Base-by-base conservation (phyloP, 2,797 vertebrate species). In the Otolemur crassicaudatus region DNA sequence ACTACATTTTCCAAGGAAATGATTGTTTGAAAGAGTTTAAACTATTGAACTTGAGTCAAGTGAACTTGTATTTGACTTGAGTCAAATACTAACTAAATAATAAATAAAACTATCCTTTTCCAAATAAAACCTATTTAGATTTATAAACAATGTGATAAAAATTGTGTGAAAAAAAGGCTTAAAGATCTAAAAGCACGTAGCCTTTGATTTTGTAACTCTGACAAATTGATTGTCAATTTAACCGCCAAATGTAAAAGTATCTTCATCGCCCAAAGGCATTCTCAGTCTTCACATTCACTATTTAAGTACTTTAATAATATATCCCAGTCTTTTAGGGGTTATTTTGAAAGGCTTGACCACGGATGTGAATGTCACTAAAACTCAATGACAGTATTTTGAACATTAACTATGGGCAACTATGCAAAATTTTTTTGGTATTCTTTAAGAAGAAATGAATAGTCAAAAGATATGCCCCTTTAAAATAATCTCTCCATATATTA, bases 21-120 rank as follows among this genome's bases (percentile, higher is more conserved):
- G 46, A 56, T 69, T 94, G 5, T 87, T 60, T 82, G 77, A 79
- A 25, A 93, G n/a, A 75, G 7, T 76, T 96, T 87, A 94, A 96
- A 43, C 25, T 9, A 82, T 90, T 92, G 83, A 70, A 67, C 20
- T 67, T 92, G n/a, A 76, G 7, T 37, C 67, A 90, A 79, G 40
- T 43, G 40, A 43, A 43, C 6, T 43, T 43, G 40, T 43, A 43
- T 43, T 43, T 43, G 40, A 43, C 40, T 40, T 40, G 40, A 40
- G 40, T 79, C 65, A 90, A 96, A 87, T 83, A 61, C 34, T 73
- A 92, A 91, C 43, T 91, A 85, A 91, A 84, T 23, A 79, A 63
- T 90, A 92, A 76, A 34, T 81, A 92, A 88, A 84, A 37, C 10
- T 82, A 27, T 56, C 81, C 58, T 61, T 96, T 40, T 72, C 76